Conservation (phyloP, 2,113 vertebrate genomes). For the Cyanoramphus novaezelandiae region DNA sequence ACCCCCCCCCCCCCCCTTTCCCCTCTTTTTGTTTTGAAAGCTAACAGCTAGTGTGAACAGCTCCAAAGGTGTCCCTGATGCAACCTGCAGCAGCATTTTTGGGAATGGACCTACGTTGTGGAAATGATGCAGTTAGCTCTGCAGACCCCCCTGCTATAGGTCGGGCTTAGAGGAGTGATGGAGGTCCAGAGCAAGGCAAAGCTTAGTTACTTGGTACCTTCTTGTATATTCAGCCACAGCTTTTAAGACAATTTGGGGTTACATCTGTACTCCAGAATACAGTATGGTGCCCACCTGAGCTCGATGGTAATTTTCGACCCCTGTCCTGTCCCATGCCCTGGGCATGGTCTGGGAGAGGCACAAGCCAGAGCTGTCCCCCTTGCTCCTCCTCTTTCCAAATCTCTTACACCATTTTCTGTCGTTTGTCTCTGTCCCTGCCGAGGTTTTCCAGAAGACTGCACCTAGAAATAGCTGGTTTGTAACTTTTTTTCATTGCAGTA, state of each 20-base stretch:
- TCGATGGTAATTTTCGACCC: rapidly evolving
- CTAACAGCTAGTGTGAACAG: neutral
- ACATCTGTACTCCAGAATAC: neutral
- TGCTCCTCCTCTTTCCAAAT: neutral
- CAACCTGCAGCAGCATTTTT: neutral
- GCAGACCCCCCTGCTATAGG: neutral
- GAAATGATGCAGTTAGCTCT: neutral
- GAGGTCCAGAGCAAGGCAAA: neutral
- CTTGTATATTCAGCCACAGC: rapidly evolving
- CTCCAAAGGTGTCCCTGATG: neutral
- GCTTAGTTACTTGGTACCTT: rapidly evolving
- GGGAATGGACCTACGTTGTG: neutral
- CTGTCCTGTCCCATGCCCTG: neutral
- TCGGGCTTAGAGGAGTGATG: neutral
- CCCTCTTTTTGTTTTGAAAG: neutral
- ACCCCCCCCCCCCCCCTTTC: no score
- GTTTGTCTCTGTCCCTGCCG: no score
- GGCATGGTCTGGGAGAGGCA: neutral
- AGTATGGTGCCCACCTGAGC: neutral
- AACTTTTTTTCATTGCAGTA: neutral
- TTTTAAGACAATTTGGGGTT: neutral
- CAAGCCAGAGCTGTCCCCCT: rapidly evolving
- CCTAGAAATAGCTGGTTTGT: neutral
- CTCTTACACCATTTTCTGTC: neutral
- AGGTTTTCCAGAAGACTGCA: neutral